phyloP scores from a whole-genome alignment of 2,113 vertebrate species.

The Gallinago media region DNA sequence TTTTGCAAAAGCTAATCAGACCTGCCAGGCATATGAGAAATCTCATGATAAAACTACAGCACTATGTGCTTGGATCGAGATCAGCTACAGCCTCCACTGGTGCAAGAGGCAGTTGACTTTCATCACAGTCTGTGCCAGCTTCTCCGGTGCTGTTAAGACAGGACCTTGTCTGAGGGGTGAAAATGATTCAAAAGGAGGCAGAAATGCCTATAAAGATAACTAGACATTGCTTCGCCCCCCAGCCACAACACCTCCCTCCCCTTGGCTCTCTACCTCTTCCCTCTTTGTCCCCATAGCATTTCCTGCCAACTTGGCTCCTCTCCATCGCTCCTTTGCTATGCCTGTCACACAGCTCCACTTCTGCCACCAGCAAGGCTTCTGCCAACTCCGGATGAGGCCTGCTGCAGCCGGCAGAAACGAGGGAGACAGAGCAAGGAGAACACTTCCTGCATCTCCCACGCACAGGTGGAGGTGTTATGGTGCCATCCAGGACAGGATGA shows the following conservation, averaged over 20 bases:
- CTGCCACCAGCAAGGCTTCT: accelerated
- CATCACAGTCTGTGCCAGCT: not conserved
- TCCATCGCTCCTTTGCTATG: not conserved
- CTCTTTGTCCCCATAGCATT: not conserved
- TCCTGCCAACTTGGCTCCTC: not conserved
- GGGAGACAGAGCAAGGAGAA: not conserved
- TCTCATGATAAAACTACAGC: not conserved
- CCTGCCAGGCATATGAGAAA: conserved; percentile 6
- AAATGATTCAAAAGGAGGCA: not conserved
- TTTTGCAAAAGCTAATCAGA: conserved; percentile 42
- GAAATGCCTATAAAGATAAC: not conserved
- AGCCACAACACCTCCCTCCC: not conserved
- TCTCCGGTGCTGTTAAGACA: not conserved
- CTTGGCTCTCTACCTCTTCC: not conserved
- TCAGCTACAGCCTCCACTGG: not conserved
- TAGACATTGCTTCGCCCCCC: not conserved
- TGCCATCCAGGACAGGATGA: accelerated
- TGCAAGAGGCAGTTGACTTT: not conserved
- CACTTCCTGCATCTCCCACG: not conserved
- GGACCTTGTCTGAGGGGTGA: not conserved
- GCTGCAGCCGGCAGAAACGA: accelerated
- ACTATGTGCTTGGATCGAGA: not conserved
- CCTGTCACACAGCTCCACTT: accelerated
- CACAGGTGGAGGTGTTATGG: not conserved
- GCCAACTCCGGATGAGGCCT: accelerated